A percentile compares a stretch with the other conserved stretches of the same genome.
These are phyloP conservation scores for Catharus bicknelli DNA, from an alignment of 2,113 vertebrate genomes.

Conservation along the genomic window DNA sequence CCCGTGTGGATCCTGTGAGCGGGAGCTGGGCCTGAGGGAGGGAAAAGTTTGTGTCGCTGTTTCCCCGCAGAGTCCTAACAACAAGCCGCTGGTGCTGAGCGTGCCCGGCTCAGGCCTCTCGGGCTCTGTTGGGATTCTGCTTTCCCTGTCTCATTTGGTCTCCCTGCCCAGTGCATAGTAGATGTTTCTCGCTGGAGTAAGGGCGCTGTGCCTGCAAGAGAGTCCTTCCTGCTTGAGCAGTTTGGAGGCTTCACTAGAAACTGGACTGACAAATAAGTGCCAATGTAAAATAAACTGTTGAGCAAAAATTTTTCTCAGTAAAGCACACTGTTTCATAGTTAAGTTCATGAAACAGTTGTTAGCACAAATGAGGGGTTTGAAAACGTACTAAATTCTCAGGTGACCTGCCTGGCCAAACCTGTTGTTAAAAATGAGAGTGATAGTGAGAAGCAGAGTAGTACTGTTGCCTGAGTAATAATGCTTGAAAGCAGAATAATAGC, in stretches of 20 bases:
- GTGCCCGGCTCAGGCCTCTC: not conserved
- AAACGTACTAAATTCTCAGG: not conserved
- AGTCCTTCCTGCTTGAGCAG: not conserved
- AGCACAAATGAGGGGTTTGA: not conserved
- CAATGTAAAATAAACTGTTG: accelerated
- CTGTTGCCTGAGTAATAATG: not conserved
- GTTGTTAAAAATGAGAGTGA: not conserved
- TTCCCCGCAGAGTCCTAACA: not conserved
- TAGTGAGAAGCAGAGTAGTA: not conserved
- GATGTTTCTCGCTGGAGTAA: accelerated
- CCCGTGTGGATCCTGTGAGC: not conserved
- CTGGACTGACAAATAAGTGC: not conserved
- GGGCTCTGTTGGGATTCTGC: not conserved
- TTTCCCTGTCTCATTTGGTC: accelerated
- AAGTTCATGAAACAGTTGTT: accelerated
- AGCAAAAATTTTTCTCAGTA: not conserved
- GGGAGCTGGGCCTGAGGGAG: not conserved
- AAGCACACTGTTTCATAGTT: accelerated
- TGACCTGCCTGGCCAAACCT: not conserved
- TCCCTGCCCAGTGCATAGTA: not conserved
- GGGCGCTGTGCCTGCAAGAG: accelerated
- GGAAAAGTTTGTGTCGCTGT: not conserved
- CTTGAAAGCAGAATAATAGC: not conserved
- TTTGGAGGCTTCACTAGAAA: not conserved
- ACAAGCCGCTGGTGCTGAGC: not conserved